Evolutionary conservation across 2,797 vertebrate species (phyloP).

Genomic region (Vireo griseus): DNA sequence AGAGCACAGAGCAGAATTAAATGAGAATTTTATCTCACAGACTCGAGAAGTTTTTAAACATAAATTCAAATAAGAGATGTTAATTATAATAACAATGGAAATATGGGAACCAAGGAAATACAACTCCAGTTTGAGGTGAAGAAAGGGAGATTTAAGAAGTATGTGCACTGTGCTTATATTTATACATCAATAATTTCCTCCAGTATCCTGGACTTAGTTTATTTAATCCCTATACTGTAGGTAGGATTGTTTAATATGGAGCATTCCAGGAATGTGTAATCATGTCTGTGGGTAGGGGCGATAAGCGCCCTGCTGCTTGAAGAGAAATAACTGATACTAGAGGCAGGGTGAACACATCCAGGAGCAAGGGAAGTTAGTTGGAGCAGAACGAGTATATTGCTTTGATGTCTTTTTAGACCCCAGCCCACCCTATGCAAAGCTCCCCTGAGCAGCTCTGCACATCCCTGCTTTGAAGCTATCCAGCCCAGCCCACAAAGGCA

Average conservation of each 20-base stretch:
- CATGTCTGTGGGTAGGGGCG: fast-evolving
- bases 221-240: slow-evolving; percentile 20
- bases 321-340: background rate
- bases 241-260: slow-evolving; percentile 5
- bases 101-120: background rate
- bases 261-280: background rate
- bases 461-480: background rate
- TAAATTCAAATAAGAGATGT: background rate
- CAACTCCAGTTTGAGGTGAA: background rate
- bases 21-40: background rate
- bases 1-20: background rate
- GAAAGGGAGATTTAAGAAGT: background rate
- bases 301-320: background rate
- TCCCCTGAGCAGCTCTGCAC: background rate
- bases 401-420: background rate
- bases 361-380: background rate
- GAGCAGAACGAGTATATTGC: background rate
- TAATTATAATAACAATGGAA: background rate
- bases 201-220: background rate
- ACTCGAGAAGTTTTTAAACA: background rate
- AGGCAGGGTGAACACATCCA: background rate
- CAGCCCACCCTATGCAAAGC: fast-evolving
- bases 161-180: background rate
- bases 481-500: background rate
- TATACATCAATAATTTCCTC: background rate